These are phyloP conservation scores for Orestias chungarensis DNA, from an alignment of 2,797 vertebrate species.

Conservation along the genomic window DNA sequence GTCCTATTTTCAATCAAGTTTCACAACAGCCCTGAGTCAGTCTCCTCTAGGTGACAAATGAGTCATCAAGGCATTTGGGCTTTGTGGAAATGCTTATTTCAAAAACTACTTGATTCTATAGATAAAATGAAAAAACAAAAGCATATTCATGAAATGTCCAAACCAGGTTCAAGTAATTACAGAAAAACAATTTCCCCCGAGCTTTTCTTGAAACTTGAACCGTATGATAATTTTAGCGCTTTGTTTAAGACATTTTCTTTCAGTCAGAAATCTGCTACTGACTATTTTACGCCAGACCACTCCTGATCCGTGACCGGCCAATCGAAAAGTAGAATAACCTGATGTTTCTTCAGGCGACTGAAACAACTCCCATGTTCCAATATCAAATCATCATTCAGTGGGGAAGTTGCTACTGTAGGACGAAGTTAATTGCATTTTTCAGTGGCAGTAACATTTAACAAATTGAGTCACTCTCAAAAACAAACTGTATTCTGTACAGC, in stretches of 20 bases:
- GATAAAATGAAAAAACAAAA: slow-evolving; percentile 4
- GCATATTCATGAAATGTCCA: not conserved
- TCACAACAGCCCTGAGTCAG: slow-evolving; percentile 36
- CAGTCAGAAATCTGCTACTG: not conserved
- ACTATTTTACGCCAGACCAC: not conserved
- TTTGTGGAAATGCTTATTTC: slow-evolving; percentile 26
- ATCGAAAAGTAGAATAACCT: not conserved
- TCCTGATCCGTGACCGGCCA: not conserved
- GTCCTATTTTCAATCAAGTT: slow-evolving; percentile 22
- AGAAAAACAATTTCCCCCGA: not conserved
- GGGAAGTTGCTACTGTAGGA: not conserved
- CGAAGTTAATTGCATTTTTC: too few relatives aligned
- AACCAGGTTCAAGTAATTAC: not conserved
- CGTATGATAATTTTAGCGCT: not conserved
- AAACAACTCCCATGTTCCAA: not conserved
- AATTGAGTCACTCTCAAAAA: not conserved
- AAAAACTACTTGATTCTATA: slow-evolving; percentile 15
- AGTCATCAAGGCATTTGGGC: slow-evolving; percentile 36
- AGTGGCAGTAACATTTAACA: not conserved
- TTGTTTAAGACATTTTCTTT: not conserved
- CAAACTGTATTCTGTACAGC: not conserved
- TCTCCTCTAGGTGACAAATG: slow-evolving; percentile 36
- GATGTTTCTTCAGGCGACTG: not conserved
- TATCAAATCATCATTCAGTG: not conserved
- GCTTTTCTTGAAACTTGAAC: slow-evolving; percentile 1